These are phyloP conservation scores for Ophiodon elongatus DNA, from an alignment of 2,113 vertebrate genomes.

Conservation along the genomic window DNA sequence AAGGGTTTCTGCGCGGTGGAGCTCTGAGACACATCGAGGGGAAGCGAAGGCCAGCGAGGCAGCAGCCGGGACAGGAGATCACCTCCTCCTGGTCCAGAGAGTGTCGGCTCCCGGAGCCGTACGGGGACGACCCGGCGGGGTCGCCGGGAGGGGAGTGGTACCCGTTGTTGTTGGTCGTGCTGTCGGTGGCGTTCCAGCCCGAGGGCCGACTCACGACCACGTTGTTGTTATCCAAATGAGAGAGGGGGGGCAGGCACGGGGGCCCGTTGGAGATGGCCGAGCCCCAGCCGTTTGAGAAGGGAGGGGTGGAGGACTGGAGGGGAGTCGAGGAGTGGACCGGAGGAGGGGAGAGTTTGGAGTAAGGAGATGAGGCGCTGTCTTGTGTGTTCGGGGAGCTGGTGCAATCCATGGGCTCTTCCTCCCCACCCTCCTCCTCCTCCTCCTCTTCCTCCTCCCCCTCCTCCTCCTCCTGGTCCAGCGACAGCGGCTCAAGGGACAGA, in stretches of 20 bases:
- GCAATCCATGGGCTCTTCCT: slow-evolving; percentile 87
- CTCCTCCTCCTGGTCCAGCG: slow-evolving; percentile 59
- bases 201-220: slow-evolving; percentile 83
- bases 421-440: slow-evolving; percentile 42
- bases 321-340: slow-evolving; percentile 57
- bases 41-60: slow-evolving; percentile 90
- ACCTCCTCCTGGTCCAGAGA: slow-evolving; percentile 90
- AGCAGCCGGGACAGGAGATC: slow-evolving; percentile 92
- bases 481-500: slow-evolving; percentile 71
- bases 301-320: slow-evolving; percentile 70
- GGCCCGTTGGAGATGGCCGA: slow-evolving; percentile 80
- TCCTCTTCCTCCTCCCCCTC: slow-evolving; percentile 40
- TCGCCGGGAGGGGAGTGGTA: slow-evolving; percentile 67
- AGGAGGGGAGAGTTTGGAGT: slow-evolving; percentile 47
- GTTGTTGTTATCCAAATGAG: slow-evolving; percentile 87
- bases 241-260: slow-evolving; percentile 75
- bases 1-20: slow-evolving; percentile 82
- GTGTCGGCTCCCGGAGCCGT: slow-evolving; percentile 72
- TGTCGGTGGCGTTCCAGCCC: slow-evolving; percentile 78
- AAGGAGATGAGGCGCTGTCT: slow-evolving; percentile 54
- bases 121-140: slow-evolving; percentile 61
- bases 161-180: slow-evolving; percentile 72
- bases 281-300: slow-evolving; percentile 82
- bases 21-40: slow-evolving; percentile 88
- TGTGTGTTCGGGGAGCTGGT: slow-evolving; percentile 83